A percentile compares a stretch with the other conserved stretches of the same genome.
These are phyloP conservation scores for Aldrovandia affinis DNA, from an alignment of 2,797 vertebrate species.

Conservation along the genomic window DNA sequence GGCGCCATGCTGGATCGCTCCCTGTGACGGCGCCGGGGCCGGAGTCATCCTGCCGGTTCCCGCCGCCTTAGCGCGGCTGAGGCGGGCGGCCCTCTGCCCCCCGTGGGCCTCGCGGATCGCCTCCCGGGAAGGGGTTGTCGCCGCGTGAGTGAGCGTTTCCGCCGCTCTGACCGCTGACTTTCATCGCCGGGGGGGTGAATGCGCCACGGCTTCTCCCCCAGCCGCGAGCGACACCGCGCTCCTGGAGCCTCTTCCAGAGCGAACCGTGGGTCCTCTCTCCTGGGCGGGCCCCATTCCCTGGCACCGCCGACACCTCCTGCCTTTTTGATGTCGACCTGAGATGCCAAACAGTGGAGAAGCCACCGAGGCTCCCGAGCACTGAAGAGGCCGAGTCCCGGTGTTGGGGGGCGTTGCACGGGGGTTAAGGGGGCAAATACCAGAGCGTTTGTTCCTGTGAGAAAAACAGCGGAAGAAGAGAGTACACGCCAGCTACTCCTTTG, in stretches of 20 bases:
- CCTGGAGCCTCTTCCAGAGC: no score
- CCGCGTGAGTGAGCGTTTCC: no score
- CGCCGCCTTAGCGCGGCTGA: slow-evolving; percentile 33
- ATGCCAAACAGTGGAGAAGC: neutral
- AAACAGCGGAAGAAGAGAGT: slow-evolving; percentile 7
- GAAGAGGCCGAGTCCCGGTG: neutral
- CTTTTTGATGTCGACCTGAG: neutral
- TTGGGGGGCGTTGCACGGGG: neutral
- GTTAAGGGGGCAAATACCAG: neutral
- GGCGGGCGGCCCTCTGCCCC: no score
- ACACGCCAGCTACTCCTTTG: slow-evolving; percentile 19
- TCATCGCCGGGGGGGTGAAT: no score
- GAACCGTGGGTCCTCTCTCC: neutral
- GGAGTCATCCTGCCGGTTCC: slow-evolving; percentile 40
- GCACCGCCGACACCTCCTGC: slow-evolving; percentile 3
- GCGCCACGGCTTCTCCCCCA: no score
- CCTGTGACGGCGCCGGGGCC: neutral
- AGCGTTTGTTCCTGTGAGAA: slow-evolving; percentile 30
- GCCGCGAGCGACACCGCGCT: no score
- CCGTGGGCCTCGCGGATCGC: no score
- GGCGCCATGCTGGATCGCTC: neutral
- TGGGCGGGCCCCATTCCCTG: neutral
- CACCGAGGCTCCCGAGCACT: no score
- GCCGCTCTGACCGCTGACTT: no score
- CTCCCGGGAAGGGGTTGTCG: no score